Evolutionary conservation across 1,140 invertebrate genomes (phyloP), one percentile per base, ranked within the genome.

Genomic region (Listronotus bonariensis): DNA sequence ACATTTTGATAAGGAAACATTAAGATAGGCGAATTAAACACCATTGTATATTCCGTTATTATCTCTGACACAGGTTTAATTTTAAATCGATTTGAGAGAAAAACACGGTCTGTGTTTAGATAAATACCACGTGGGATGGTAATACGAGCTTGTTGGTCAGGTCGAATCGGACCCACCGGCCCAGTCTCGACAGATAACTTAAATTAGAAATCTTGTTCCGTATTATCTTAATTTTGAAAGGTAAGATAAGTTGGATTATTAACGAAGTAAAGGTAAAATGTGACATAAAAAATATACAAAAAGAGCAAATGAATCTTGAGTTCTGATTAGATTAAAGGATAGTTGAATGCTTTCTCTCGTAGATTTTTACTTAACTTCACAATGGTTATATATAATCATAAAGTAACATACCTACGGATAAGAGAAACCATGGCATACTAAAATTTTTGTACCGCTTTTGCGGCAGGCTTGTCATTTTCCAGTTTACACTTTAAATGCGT

Each of bases 41-140:
- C 61, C 67, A 72, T 69, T 65, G 68, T 74, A 72, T 65, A 54
- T 66, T 66, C 69, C 61, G 58, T 59, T 68, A 65, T 68, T 76
- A 74, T 76, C 75, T 71, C 48, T 41, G 63, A 76, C 75, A 76
- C 72, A 66, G 67, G 67, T 75, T 76, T 76, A 76, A 76, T 76
- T 76, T 76, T 76, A 75, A 76, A 76, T 76, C 73, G 75, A 76
- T 76, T 76, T 76, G 72, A 74, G 70, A 52, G 67, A 67, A 67
- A 53, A 15, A 68, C 65, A 72, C 43, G 70, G 48, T 53, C 63
- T 26, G 63, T 53, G 63, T 65, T 65, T 65, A 65, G 54, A 65
- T 65, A 65, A 58, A 57, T 8, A 18, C 61, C 52, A 58, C 55
- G 63, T 65, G 63, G 54, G 63, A 46, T 48, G 61, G 43, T 43